phyloP scores from a whole-genome alignment of 2,888 invertebrate genomes.

The Pseudeuparius sepicola region DNA sequence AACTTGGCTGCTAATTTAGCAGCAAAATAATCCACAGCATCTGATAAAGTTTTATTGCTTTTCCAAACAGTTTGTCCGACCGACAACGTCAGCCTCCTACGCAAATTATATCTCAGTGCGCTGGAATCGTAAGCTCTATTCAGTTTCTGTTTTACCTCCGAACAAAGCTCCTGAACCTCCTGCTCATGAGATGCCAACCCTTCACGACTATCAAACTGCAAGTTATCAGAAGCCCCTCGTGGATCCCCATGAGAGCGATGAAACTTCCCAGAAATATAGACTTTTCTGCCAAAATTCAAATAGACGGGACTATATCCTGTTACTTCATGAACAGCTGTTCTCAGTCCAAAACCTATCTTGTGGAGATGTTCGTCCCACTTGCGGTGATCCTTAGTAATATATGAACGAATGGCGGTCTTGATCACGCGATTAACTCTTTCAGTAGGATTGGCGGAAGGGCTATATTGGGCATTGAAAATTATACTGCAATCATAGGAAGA shows the following conservation, averaged over 20 bases:
- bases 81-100: constrained; percentile 5
- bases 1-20: constrained; percentile 21
- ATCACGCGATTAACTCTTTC: constrained; percentile 29
- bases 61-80: constrained; percentile 15
- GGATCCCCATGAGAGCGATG: constrained; percentile 1
- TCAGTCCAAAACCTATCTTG: constrained; percentile 25
- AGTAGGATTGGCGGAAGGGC: constrained; percentile 29
- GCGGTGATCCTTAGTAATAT: constrained; percentile 16
- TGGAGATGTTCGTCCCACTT: constrained; percentile 26
- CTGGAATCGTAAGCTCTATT: constrained; percentile 12
- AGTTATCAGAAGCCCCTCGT: not conserved
- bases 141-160: constrained; percentile 11
- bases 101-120: constrained; percentile 12
- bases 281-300: constrained; percentile 22
- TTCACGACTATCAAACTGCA: constrained; percentile 5
- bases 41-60: constrained; percentile 15
- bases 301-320: constrained; percentile 25
- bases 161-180: constrained; percentile 5
- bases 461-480: constrained; percentile 23
- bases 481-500: constrained; percentile 18
- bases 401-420: constrained; percentile 26
- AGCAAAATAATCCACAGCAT: constrained; percentile 15
- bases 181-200: constrained; percentile 3
- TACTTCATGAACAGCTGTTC: constrained; percentile 24
- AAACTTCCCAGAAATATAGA: constrained; percentile 10